Conservation (phyloP, 2,113 vertebrate genomes). For the human (Homo sapiens) region DNA sequence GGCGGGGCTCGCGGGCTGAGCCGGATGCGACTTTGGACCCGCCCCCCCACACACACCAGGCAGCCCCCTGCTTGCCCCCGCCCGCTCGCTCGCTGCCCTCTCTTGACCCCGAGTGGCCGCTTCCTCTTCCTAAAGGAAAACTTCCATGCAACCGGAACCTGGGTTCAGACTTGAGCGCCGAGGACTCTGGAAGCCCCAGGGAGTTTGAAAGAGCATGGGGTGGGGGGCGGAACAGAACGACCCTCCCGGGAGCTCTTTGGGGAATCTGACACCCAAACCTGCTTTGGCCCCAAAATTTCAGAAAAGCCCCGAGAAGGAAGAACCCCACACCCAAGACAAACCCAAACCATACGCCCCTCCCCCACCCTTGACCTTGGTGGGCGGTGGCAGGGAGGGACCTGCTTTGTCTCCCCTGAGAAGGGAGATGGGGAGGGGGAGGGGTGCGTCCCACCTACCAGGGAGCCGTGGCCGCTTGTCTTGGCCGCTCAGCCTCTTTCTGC, state of each 20-base stretch:
- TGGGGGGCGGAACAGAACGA: fast-evolving
- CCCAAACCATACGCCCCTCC: too few relatives aligned
- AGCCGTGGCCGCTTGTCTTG: not conserved
- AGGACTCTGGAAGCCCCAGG: not conserved
- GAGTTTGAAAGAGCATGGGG: not conserved
- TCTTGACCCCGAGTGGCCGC: too few relatives aligned
- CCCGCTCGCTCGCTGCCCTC: too few relatives aligned
- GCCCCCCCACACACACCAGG: too few relatives aligned
- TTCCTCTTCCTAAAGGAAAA: not conserved
- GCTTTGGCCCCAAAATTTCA: not conserved
- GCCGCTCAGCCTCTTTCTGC: not conserved
- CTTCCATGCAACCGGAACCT: too few relatives aligned
- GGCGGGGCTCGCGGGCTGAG: not conserved
- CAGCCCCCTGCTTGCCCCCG: not conserved
- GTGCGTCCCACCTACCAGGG: not conserved
- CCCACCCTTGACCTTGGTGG: fast-evolving
- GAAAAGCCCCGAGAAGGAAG: not conserved
- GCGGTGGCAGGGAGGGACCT: not conserved
- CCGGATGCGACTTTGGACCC: too few relatives aligned
- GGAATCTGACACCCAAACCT: not conserved
- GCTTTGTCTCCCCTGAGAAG: fast-evolving
- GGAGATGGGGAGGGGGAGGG: not conserved
- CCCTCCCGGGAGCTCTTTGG: fast-evolving
- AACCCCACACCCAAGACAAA: fast-evolving
- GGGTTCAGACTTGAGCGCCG: fast-evolving